Evolutionary conservation across 1,140 invertebrate species (phyloP).

Genomic region (Caligus rogercresseyi): DNA sequence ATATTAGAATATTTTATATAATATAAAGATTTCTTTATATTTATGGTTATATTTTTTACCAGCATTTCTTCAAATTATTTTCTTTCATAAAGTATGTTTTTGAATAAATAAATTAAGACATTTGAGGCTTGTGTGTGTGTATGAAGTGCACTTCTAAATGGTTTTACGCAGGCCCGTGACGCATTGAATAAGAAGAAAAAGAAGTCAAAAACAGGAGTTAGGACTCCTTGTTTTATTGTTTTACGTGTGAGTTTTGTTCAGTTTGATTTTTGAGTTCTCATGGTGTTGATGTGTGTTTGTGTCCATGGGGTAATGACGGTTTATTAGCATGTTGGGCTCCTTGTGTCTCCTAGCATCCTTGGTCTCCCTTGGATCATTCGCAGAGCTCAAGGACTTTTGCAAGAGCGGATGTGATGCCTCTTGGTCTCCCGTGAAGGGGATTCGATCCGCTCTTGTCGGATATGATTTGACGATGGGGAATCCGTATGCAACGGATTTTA

Average conservation of each 20-base stretch:
- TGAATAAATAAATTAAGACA: too few relatives aligned
- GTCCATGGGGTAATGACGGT: background rate
- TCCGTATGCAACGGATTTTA: conserved; percentile 4
- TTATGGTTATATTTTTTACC: too few relatives aligned
- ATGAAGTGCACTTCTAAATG: background rate
- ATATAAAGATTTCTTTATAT: too few relatives aligned
- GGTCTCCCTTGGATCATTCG: background rate
- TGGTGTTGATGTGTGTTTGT: background rate
- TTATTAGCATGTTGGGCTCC: background rate
- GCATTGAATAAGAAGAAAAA: background rate
- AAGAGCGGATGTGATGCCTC: background rate
- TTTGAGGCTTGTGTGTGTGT: background rate
- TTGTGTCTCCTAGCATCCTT: background rate
- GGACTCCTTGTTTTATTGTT: background rate
- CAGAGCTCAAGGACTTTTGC: background rate
- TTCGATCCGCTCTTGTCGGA: conserved; percentile 3
- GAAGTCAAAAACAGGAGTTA: background rate
- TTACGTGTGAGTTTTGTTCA: too few relatives aligned
- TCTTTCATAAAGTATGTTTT: too few relatives aligned
- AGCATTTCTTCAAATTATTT: too few relatives aligned
- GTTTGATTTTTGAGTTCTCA: background rate
- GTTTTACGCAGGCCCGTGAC: background rate
- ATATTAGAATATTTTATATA: too few relatives aligned
- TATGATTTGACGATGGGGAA: conserved; percentile 14
- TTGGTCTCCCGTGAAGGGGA: conserved; percentile 6